Evolutionary conservation across 2,888 invertebrate species (phyloP).

Genomic region (Leptogaster cylindrica): DNA sequence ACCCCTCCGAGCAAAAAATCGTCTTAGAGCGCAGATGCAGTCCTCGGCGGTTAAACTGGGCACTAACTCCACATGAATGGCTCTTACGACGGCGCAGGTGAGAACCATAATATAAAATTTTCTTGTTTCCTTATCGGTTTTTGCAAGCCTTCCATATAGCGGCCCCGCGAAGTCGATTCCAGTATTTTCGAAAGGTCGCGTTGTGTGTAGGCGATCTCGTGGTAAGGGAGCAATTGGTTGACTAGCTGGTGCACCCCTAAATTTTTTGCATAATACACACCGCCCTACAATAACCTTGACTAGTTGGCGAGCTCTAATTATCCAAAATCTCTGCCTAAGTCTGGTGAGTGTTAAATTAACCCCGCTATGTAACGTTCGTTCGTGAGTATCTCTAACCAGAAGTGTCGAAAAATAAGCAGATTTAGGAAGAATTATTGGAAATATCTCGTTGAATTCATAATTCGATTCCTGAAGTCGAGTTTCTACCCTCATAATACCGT

Average conservation of each 20-base stretch:
- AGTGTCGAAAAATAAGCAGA: not conserved
- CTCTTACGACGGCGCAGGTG: conserved; percentile 39
- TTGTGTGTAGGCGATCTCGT: not conserved
- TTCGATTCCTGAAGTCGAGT: no score
- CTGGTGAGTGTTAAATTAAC: conserved; percentile 16
- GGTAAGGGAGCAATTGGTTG: not conserved
- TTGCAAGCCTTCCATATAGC: not conserved
- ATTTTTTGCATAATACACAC: not conserved
- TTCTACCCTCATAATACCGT: not conserved
- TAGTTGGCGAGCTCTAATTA: not conserved
- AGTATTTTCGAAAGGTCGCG: no score
- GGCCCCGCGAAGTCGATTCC: conserved; percentile 13
- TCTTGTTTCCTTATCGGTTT: no score
- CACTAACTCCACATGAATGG: conserved; percentile 41
- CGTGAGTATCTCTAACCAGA: not conserved
- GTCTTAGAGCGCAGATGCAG: conserved; percentile 29
- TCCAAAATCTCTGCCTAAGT: not conserved
- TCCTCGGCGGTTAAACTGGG: conserved; percentile 28
- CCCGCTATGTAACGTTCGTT: not conserved
- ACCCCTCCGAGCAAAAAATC: conserved; percentile 37
- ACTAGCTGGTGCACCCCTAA: not conserved
- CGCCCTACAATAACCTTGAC: not conserved
- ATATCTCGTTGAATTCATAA: no score
- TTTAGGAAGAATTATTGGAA: not conserved
- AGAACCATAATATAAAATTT: conserved; percentile 42